phyloP scores from a whole-genome alignment of 1,140 invertebrate species.

The Tetragonula clypearis region DNA sequence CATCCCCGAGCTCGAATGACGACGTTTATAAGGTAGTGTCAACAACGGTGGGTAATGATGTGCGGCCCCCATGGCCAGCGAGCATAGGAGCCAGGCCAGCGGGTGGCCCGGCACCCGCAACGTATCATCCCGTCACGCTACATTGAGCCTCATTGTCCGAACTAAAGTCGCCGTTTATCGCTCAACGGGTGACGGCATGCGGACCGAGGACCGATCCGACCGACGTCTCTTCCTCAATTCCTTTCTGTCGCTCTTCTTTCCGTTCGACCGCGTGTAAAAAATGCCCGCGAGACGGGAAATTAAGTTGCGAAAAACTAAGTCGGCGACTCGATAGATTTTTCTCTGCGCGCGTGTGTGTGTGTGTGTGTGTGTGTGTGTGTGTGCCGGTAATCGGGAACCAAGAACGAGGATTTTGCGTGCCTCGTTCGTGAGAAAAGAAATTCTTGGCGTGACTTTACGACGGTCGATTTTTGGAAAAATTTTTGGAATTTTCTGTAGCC shows the following conservation, averaged over 20 bases:
- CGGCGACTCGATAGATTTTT: background rate
- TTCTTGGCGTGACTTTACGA: too few relatives aligned
- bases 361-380: too few relatives aligned
- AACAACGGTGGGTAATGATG: constrained; percentile 78
- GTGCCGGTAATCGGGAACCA: too few relatives aligned
- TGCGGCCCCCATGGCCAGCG: constrained; percentile 69
- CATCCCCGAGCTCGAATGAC: constrained; percentile 73
- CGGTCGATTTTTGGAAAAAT: too few relatives aligned
- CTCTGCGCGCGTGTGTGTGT: too few relatives aligned
- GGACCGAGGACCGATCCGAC: constrained; percentile 33
- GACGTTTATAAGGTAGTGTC: constrained; percentile 78
- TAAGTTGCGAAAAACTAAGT: background rate
- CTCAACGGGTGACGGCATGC: constrained; percentile 66
- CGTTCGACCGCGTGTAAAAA: background rate
- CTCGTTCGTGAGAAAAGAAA: too few relatives aligned
- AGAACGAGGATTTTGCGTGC: too few relatives aligned
- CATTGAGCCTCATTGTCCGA: constrained; percentile 78
- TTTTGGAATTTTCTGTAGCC: too few relatives aligned
- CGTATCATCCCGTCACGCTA: constrained; percentile 79
- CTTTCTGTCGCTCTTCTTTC: constrained; percentile 6
- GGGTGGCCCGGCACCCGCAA: constrained; percentile 72
- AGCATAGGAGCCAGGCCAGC: constrained; percentile 68
- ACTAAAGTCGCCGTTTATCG: constrained; percentile 76
- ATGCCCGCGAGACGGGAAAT: background rate
- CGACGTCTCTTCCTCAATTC: constrained; percentile 16